These are phyloP conservation scores for Cotesia chilonis DNA, from an alignment of 1,140 invertebrate genomes.

Conservation along the genomic window DNA sequence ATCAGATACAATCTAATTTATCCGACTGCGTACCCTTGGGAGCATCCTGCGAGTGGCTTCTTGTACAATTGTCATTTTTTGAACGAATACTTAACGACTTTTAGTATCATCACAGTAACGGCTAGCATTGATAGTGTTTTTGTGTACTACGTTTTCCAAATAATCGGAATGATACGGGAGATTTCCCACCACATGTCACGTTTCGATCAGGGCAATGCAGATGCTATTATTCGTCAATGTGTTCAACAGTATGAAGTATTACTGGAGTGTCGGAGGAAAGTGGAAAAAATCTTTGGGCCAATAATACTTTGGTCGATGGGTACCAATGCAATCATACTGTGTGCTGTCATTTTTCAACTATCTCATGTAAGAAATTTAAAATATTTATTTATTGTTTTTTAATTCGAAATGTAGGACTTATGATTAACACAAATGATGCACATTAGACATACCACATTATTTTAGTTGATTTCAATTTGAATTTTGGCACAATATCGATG, in stretches of 20 bases:
- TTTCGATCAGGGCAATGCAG: not conserved
- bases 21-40: constrained; percentile 28
- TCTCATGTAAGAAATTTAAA: constrained; percentile 16
- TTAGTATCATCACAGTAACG: not conserved
- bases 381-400: not conserved
- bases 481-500: too few species aligned
- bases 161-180: not conserved
- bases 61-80: constrained; percentile 8
- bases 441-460: too few species aligned
- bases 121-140: constrained; percentile 4
- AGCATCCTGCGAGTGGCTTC: not conserved
- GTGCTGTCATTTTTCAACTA: constrained; percentile 24
- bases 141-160: constrained; percentile 16
- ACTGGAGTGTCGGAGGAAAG: not conserved
- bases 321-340: constrained; percentile 26
- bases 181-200: constrained; percentile 10
- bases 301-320: constrained; percentile 18
- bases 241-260: not conserved
- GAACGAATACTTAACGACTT: not conserved
- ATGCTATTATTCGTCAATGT: not conserved
- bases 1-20: constrained; percentile 28
- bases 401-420: too few species aligned
- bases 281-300: constrained; percentile 23
- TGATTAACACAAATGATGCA: too few species aligned
- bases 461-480: too few species aligned